These are phyloP conservation scores for Gymnogyps californianus DNA, from an alignment of 2,113 vertebrate species.

Conservation along the genomic window DNA sequence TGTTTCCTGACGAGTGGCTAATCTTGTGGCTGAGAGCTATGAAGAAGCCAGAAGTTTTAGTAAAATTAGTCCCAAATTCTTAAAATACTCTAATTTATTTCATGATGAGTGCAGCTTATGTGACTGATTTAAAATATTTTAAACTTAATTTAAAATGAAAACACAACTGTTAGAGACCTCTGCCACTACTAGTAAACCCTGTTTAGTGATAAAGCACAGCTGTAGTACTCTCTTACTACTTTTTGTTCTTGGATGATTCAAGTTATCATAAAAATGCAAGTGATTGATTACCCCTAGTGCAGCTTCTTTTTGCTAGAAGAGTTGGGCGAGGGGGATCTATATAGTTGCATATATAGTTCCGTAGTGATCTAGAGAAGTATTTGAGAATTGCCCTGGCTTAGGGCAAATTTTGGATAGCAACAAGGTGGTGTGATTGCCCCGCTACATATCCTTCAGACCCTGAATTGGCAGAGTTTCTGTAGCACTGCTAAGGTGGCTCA, in stretches of 20 bases:
- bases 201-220: not conserved
- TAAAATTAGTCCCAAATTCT: not conserved
- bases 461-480: not conserved
- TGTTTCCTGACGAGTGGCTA: conserved; percentile 35
- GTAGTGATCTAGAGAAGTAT: fast-evolving
- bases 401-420: not conserved
- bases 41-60: not conserved
- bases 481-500: not conserved
- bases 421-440: not conserved
- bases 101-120: not conserved
- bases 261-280: not conserved
- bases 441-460: not conserved
- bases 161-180: not conserved
- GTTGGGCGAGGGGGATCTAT: not conserved
- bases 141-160: conserved; percentile 21
- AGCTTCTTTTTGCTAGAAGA: not conserved
- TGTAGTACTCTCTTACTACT: not conserved
- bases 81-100: conserved; percentile 16
- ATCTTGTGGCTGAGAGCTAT: conserved; percentile 2
- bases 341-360: not conserved
- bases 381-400: not conserved
- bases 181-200: not conserved
- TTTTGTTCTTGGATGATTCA: not conserved
- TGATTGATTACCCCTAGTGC: not conserved
- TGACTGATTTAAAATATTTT: conserved; percentile 18